Base-by-base conservation (phyloP, 1,140 invertebrate genomes). In the Drepana arcuata region DNA sequence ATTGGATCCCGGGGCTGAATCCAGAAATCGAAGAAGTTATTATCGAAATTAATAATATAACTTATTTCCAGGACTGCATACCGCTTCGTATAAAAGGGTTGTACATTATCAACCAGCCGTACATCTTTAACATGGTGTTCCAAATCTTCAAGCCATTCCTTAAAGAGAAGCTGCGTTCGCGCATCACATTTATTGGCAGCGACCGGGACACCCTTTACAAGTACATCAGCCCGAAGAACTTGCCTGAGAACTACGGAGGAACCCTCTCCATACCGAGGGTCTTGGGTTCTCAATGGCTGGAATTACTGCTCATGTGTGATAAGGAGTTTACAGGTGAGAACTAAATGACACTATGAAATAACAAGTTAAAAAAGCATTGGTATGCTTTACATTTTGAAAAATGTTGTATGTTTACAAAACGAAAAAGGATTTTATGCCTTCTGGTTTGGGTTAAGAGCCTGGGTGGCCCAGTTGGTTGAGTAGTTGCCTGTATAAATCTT, bases 101-200 rank as follows among this genome's bases (percentile, higher is more conserved):
- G 26, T 94, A 96, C 58, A 89, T 95, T 32, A 85, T 96, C 1
- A 95, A 96, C 71, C 93, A 96, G 70, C 94, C 94, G 0, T 91
- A 90, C 49, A 85, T 96, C 28, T 96, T 96, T 78, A 94, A 95
- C 60, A 89, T 94, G 75, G 89, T 97, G 1, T 96, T 95, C 71
- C 86, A 90, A 6, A 84, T 96, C 6, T 93, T 95, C 72, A 95
- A 95, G 67, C 94, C 92, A 3, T 94, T 96, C 75, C 75, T 96
- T 0, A 86, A 87, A 24, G 91, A 93, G 49, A 94, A 94, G 55
- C 72, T 94, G 10, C 89, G 87, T 31, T 88, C 70, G 24, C 86
- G 92, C 29, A 93, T 95, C 27, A 86, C 91, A 29, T 95, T 95
- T 85, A 92, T 95, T 65, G 93, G 93, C 12, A 92, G 86, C 1